Conservation (phyloP, 2,113 vertebrate species). For the Vanacampus margaritifer region DNA sequence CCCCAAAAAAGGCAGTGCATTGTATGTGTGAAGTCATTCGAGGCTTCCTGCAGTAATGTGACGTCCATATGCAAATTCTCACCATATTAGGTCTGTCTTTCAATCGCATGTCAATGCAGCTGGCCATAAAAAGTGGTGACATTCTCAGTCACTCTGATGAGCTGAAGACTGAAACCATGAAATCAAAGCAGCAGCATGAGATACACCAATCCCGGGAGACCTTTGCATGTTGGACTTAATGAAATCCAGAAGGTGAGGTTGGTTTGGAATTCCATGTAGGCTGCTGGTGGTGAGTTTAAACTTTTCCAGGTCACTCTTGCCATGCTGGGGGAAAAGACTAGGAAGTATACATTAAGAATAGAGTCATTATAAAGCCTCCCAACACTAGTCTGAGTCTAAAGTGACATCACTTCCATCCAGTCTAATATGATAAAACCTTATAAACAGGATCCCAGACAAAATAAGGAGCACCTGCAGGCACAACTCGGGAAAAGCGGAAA, state of each 20-base stretch:
- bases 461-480: constrained; percentile 52
- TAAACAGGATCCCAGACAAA: constrained; percentile 26
- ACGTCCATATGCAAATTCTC: constrained; percentile 20
- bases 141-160: constrained; percentile 20
- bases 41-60: neutral
- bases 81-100: neutral
- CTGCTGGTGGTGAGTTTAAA: constrained; percentile 33
- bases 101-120: constrained; percentile 8
- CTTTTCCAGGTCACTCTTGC: constrained; percentile 25
- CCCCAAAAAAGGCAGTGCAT: neutral
- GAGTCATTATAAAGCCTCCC: neutral
- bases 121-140: neutral
- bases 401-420: constrained; percentile 41
- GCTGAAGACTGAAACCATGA: constrained; percentile 41
- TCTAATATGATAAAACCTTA: constrained; percentile 9
- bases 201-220: constrained; percentile 31
- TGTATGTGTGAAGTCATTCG: no score
- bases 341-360: constrained; percentile 1
- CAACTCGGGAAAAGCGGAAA: constrained; percentile 52
- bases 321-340: constrained; percentile 26
- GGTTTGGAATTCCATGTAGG: constrained; percentile 32
- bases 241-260: constrained; percentile 51
- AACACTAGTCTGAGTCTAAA: neutral
- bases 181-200: constrained; percentile 50
- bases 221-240: constrained; percentile 50